Evolutionary conservation across 2,888 invertebrate species (phyloP), one percentile per base, ranked within the genome.

Genomic region (Orchesella flavescens): DNA sequence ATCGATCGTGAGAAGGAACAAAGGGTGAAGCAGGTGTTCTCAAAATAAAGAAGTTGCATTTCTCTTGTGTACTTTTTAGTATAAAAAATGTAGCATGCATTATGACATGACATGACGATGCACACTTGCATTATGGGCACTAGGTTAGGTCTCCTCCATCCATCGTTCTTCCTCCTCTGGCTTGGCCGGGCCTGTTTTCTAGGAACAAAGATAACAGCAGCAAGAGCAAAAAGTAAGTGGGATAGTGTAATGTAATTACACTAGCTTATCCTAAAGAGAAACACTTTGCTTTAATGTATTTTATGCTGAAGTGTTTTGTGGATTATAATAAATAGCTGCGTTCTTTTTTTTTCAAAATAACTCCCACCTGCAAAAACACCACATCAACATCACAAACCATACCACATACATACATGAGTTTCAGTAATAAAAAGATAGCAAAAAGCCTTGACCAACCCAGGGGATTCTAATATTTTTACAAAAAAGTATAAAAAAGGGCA

Each of bases 251-350:
- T 34, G 34, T 34, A 34, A 34, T 34, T 34, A 34, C 34, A 4
- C 34, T 34, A 34, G 34, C 3, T 34, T 34, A 34, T 34, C 34
- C 34, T 34, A 34, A 34, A 34, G 34, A 34, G 34, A 34, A 34
- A 34, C 34, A 34, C 34, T 34, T 34, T 34, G 34, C 34, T 34
- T 34, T 34, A 34, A 34, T 34, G 34, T 34, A 34, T 34, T 53
- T 65, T 61, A 34, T 23, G 65, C 55, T 75, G 75, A 75, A 53
- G 75, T 75, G 75, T 75, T 49, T 17, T 12, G 49, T 23, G 34
- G 61, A 65, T 75, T 65, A 65, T 57, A 74, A 74, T 49, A 63
- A 63, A 74, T 74, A 63, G 46, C 63, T 24, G 46, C 17, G 9
- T 12, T 1, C 53, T 55, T 23, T 49, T 12, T 1, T 66, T 55